A percentile compares a stretch with the other conserved stretches of the same genome.
phyloP scores from a whole-genome alignment of 30 jellyfish, hydroid and myxozoan species.

The Hydra vulgaris region DNA sequence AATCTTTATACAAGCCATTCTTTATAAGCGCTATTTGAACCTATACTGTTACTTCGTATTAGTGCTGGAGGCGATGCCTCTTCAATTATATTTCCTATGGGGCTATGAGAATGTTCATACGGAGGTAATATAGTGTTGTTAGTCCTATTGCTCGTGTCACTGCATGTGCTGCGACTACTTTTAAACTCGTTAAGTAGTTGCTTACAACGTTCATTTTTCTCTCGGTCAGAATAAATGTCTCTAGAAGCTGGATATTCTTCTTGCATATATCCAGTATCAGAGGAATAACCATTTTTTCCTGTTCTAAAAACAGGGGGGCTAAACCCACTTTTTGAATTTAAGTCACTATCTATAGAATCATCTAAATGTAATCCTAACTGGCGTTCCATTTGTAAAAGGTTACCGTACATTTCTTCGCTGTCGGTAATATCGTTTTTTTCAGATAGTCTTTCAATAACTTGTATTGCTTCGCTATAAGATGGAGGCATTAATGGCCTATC shows the following conservation, averaged over 20 bases:
- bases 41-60: conserved; percentile 67
- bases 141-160: conserved; percentile 24
- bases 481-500: conserved; percentile 50
- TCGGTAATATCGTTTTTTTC: conserved; percentile 51
- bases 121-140: conserved; percentile 30
- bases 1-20: conserved; percentile 83
- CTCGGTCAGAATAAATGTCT: conserved; percentile 58
- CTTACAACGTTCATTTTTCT: conserved; percentile 82
- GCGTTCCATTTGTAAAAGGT: conserved; percentile 66
- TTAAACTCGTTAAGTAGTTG: conserved; percentile 77
- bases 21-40: conserved; percentile 61
- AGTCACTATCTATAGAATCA: conserved; percentile 85
- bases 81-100: conserved; percentile 40
- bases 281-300: conserved; percentile 38
- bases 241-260: conserved; percentile 37
- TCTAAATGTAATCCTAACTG: conserved; percentile 71
- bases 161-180: conserved; percentile 30
- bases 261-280: conserved; percentile 67
- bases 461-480: conserved; percentile 27
- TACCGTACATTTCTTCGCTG: conserved; percentile 76
- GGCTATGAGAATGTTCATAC: conserved; percentile 55
- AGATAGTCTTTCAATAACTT: conserved; percentile 31
- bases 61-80: conserved; percentile 55
- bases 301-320: conserved; percentile 43
- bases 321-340: conserved; percentile 42